Evolutionary conservation across 2,797 vertebrate species (phyloP).

Genomic region (Notoglanidium macrostoma): DNA sequence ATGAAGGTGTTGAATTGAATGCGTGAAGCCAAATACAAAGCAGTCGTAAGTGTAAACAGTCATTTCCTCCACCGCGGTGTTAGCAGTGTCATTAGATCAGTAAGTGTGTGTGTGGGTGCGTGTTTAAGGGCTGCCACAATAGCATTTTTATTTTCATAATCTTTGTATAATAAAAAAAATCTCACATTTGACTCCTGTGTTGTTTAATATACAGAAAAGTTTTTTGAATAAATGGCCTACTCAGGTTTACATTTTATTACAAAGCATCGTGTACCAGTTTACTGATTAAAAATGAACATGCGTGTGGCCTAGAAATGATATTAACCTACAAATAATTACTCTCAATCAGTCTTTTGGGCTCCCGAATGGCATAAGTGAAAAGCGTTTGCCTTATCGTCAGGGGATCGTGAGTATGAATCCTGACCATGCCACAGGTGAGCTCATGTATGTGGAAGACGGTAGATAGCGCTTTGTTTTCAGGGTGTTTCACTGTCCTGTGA

Average conservation of each 20-base stretch:
- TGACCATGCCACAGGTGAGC: neutral
- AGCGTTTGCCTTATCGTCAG: neutral
- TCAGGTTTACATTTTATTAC: neutral
- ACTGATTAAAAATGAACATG: neutral
- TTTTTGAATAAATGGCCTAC: neutral
- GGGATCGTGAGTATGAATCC: neutral
- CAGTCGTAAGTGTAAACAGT: too few species aligned
- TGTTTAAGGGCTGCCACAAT: neutral
- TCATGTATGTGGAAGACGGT: neutral
- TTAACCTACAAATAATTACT: neutral
- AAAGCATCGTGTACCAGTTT: neutral
- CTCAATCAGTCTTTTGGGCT: neutral
- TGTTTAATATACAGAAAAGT: neutral
- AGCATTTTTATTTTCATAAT: neutral
- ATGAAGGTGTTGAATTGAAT: neutral
- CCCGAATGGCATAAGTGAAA: too few species aligned
- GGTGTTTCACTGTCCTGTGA: neutral
- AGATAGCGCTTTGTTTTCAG: neutral
- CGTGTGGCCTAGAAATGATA: neutral
- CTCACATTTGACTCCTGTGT: neutral
- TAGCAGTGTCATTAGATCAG: neutral
- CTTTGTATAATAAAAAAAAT: neutral
- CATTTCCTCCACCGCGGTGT: neutral
- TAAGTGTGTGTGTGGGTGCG: neutral
- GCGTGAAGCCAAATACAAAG: neutral